A percentile compares a stretch with the other conserved stretches of the same genome.
These are phyloP conservation scores for Plusia festucae DNA, from an alignment of 2,888 invertebrate genomes.

Conservation along the genomic window DNA sequence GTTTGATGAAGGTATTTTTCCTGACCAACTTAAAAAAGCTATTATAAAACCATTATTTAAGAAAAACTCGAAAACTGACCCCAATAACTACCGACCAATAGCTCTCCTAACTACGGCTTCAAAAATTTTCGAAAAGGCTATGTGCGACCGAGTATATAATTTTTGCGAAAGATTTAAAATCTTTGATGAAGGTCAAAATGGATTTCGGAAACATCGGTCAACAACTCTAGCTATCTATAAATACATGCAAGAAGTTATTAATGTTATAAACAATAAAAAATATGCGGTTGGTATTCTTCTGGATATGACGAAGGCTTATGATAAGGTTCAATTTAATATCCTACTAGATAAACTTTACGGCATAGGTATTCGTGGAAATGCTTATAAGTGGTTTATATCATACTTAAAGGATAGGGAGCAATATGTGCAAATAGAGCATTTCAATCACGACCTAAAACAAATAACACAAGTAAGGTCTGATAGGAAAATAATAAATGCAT, in stretches of 20 bases:
- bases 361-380: neutral
- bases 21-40: constrained; percentile 22
- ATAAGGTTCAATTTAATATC: constrained; percentile 1
- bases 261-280: neutral
- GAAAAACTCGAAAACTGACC: constrained; percentile 15
- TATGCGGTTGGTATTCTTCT: neutral
- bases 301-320: constrained; percentile 15
- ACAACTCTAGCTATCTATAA: constrained; percentile 4
- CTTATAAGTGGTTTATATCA: neutral
- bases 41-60: constrained; percentile 33
- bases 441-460: neutral
- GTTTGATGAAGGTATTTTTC: constrained; percentile 19
- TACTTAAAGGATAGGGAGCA: constrained; percentile 7
- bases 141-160: constrained; percentile 10
- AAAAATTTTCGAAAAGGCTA: constrained; percentile 23
- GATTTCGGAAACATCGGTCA: constrained; percentile 12
- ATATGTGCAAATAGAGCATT: constrained; percentile 8
- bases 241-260: neutral
- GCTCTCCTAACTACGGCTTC: constrained; percentile 31
- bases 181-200: constrained; percentile 19
- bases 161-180: constrained; percentile 23
- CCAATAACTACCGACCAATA: constrained; percentile 35
- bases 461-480: neutral
- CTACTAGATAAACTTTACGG: too few species aligned
- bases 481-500: neutral